Conservation (phyloP, 1,140 invertebrate species). For the Lordiphosa clarofinis region DNA sequence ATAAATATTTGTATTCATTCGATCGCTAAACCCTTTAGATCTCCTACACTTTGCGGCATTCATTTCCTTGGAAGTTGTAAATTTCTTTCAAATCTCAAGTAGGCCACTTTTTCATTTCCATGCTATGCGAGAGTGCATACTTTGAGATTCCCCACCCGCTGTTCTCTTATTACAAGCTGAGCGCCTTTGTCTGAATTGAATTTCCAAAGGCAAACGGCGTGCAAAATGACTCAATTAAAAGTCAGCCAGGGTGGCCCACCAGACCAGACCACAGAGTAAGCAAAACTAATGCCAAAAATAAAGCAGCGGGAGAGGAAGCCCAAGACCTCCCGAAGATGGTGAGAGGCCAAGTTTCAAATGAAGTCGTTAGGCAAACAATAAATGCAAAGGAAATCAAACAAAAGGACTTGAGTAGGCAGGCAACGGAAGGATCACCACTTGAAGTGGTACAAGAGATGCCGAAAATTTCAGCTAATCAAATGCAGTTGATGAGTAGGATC, state of each 20-base stretch:
- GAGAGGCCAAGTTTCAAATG: slow-evolving; percentile 48
- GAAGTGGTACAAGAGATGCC: slow-evolving; percentile 58
- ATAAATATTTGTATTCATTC: too few relatives aligned
- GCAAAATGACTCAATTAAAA: slow-evolving; percentile 68
- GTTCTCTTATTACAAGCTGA: too few relatives aligned
- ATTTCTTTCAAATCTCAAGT: too few relatives aligned
- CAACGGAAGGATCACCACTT: slow-evolving; percentile 45
- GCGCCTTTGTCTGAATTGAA: slow-evolving; percentile 56
- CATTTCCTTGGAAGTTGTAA: too few relatives aligned
- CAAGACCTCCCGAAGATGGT: slow-evolving; percentile 10
- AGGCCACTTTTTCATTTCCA: too few relatives aligned
- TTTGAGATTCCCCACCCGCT: too few relatives aligned
- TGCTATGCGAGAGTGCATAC: too few relatives aligned
- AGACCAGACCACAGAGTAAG: slow-evolving; percentile 45
- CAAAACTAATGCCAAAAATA: slow-evolving; percentile 52
- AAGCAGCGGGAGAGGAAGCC: slow-evolving; percentile 43
- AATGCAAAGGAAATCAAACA: slow-evolving; percentile 23
- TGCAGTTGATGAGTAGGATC: slow-evolving; percentile 31
- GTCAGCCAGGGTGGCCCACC: slow-evolving; percentile 3
- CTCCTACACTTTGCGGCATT: too few relatives aligned
- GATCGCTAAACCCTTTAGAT: too few relatives aligned
- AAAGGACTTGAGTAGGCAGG: slow-evolving; percentile 21
- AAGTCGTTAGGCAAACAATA: slow-evolving; percentile 61
- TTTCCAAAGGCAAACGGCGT: slow-evolving; percentile 55
- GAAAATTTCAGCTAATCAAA: slow-evolving; percentile 68